Conservation (phyloP, 2,113 vertebrate species). For the Zosterops borbonicus region DNA sequence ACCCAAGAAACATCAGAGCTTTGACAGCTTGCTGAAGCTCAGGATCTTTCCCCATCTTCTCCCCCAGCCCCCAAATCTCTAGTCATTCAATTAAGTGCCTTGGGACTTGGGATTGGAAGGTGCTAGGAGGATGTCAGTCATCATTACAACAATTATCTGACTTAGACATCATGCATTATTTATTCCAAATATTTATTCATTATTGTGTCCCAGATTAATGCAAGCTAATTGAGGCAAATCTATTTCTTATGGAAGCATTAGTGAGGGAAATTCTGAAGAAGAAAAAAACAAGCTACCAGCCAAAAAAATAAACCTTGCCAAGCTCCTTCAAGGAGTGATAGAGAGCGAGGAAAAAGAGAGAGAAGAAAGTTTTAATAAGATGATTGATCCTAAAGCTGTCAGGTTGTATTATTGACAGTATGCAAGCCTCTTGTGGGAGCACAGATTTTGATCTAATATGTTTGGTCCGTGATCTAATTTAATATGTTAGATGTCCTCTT, state of each 20-base stretch:
- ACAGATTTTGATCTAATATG: conserved; percentile 55
- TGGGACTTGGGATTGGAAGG: background rate
- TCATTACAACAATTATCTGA: conserved; percentile 48
- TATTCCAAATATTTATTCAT: conserved; percentile 64
- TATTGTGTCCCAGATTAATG: conserved; percentile 40
- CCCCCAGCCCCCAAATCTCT: background rate
- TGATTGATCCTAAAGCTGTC: conserved; percentile 58
- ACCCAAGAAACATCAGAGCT: background rate
- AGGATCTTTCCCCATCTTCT: background rate
- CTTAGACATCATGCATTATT: conserved; percentile 45
- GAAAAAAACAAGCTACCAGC: background rate
- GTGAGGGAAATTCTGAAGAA: conserved; percentile 28
- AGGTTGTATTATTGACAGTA: conserved; percentile 30
- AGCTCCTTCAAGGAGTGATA: background rate
- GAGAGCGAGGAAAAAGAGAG: background rate
- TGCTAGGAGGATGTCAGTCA: background rate
- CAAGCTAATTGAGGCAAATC: conserved; percentile 47
- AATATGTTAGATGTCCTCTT: conserved; percentile 28
- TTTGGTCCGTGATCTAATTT: conserved; percentile 35
- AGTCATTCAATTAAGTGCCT: background rate
- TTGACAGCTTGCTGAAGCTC: background rate
- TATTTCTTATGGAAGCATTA: conserved; percentile 28
- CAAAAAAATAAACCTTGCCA: conserved; percentile 1
- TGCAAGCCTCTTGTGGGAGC: conserved; percentile 35
- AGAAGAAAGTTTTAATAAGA: conserved; percentile 50